Base-by-base conservation (phyloP, 1,140 invertebrate species). In the Drosophila teissieri region DNA sequence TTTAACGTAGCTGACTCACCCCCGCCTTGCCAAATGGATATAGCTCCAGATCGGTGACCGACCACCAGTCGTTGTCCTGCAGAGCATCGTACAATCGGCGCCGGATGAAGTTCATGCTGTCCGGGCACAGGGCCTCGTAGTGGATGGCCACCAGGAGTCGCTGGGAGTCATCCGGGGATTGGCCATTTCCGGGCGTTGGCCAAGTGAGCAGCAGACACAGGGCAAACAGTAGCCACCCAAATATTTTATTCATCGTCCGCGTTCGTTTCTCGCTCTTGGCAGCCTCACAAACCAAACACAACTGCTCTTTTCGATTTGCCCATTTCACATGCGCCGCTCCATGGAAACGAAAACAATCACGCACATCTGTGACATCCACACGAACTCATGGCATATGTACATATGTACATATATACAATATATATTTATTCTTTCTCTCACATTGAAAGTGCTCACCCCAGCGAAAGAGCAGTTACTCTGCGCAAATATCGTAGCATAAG, bases 21-120 rank as follows among this genome's bases (percentile, higher is more conserved):
- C 60, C 67, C 1, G 90, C 91, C 58, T 92, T 92, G 24, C 91
- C 91, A 40, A 90, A 92, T n/a, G 91, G 91, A 53, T 91, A 78
- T 4, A 92, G 64, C 56, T 90, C 75, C 2, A 92, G 64, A 14
- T 92, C 80, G 0, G 73, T 85, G 51, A 69, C 52, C 3, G 70
- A 44, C 72, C 86, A 75, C 72, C 84, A 78, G 22, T 78, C 51
- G 19, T 92, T 80, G 6, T 84, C 61, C 1, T 19, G 31, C 24
- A 91, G 72, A 2, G 85, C 70, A 51, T 73, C 62, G 44, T 80
- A 60, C 1, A 92, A 58, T 6, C 84, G 57, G 17, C 74, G 78
- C 0, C 80, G 52, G 37, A 92, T 80, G 27, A 92, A 92, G 63
- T 45, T 58, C 56, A 90, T 82, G 64, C 91, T 92, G 39, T 92